Percentiles rank a stretch among this genome's conserved stretches.
Evolutionary conservation across 1,140 invertebrate genomes (phyloP).

Genomic region (Pseudomyrmex gracilis): DNA sequence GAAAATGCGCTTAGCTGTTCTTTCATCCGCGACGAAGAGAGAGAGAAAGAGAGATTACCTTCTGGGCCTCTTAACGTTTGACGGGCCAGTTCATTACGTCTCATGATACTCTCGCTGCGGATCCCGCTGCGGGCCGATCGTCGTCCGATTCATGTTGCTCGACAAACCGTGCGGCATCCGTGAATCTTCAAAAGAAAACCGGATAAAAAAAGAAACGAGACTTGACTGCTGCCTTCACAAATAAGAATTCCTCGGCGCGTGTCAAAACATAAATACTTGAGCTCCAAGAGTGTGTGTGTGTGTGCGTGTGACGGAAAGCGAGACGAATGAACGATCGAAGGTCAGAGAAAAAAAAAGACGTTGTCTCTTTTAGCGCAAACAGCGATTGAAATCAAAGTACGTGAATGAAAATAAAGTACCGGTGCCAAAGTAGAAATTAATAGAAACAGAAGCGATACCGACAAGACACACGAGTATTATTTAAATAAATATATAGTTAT

Average conservation of each 20-base stretch:
- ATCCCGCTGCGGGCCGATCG: constrained; percentile 70
- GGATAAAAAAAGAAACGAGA: constrained; percentile 64
- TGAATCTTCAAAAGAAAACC: constrained; percentile 67
- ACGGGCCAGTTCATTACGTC: constrained; percentile 80
- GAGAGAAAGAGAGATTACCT: constrained; percentile 15
- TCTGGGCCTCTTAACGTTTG: constrained; percentile 77
- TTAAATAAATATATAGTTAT: no score
- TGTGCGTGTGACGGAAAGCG: background rate
- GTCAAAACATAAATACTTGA: constrained; percentile 83
- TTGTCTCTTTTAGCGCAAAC: no score
- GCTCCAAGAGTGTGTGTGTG: constrained; percentile 5
- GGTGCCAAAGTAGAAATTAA: no score
- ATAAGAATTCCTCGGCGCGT: constrained; percentile 77
- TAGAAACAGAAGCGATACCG: no score
- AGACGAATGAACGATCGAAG: constrained; percentile 12
- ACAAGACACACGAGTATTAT: no score
- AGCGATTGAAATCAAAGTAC: no score
- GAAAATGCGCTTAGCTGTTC: constrained; percentile 78
- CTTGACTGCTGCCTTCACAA: constrained; percentile 58
- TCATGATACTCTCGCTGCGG: constrained; percentile 83
- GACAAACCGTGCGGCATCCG: constrained; percentile 81
- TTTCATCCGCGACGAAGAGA: constrained; percentile 68
- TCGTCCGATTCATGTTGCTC: constrained; percentile 80
- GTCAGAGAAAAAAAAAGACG: background rate
- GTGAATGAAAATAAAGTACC: no score